phyloP scores from a whole-genome alignment of 2,888 invertebrate species.

The Ptilodon capucinus region DNA sequence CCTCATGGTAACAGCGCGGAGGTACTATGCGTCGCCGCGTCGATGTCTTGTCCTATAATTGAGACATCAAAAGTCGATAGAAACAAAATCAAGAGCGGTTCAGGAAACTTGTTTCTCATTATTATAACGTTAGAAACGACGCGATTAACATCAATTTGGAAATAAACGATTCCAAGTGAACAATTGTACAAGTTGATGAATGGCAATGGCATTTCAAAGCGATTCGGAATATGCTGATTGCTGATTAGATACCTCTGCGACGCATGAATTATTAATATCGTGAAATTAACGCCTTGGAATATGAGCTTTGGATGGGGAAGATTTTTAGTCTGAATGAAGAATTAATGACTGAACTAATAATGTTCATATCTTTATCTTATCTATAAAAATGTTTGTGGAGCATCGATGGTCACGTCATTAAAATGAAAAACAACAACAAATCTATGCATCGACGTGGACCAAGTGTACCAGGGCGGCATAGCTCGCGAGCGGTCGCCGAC shows the following conservation, averaged over 20 bases:
- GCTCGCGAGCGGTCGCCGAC: slow-evolving; percentile 68
- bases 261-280: slow-evolving; percentile 13
- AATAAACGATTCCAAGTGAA: slow-evolving; percentile 8
- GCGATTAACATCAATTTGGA: slow-evolving; percentile 12
- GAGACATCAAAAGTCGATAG: too few species aligned
- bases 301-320: too few species aligned
- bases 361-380: too few species aligned
- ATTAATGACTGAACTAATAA: too few species aligned
- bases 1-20: too few species aligned
- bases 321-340: too few species aligned
- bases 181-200: neutral
- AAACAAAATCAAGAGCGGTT: slow-evolving; percentile 44
- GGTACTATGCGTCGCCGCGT: slow-evolving; percentile 19
- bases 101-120: slow-evolving; percentile 36
- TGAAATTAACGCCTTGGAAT: neutral
- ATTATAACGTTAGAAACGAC: slow-evolving; percentile 22
- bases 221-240: slow-evolving; percentile 6
- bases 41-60: slow-evolving; percentile 20
- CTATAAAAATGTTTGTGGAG: too few species aligned
- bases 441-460: slow-evolving; percentile 24
- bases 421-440: slow-evolving; percentile 20
- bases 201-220: neutral
- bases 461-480: slow-evolving; percentile 69
- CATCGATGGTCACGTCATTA: neutral
- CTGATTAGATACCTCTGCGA: slow-evolving; percentile 6